Conservation (phyloP, 2,888 invertebrate species). For the Lordiphosa andalusiaca region DNA sequence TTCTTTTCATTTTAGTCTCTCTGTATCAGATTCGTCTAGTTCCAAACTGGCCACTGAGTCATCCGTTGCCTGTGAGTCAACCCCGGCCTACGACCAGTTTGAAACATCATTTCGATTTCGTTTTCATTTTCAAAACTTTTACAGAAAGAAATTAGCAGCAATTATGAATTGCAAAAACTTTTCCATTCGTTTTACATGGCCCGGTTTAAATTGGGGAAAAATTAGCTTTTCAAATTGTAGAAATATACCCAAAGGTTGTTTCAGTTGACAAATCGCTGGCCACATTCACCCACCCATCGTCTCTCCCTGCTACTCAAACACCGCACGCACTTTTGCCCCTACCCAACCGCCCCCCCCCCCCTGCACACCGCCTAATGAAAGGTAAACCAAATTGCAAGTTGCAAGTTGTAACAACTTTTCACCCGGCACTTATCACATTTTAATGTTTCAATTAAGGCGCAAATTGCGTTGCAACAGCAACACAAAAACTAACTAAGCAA, state of each 20-base stretch:
- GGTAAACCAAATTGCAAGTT: slow-evolving; percentile 33
- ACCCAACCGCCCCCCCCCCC: too few relatives aligned
- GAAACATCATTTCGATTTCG: too few relatives aligned
- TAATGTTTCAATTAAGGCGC: slow-evolving; percentile 78
- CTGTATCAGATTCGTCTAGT: slow-evolving; percentile 54
- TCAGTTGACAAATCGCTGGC: too few relatives aligned
- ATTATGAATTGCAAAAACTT: slow-evolving; percentile 16
- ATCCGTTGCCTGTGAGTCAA: slow-evolving; percentile 34
- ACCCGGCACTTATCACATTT: slow-evolving; percentile 79
- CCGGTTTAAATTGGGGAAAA: background rate
- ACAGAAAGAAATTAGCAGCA: too few relatives aligned
- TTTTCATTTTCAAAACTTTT: too few relatives aligned
- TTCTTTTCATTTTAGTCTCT: slow-evolving; percentile 12
- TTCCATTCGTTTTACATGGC: slow-evolving; percentile 18
- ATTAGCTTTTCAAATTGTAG: too few relatives aligned
- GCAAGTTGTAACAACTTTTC: slow-evolving; percentile 52
- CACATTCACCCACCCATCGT: too few relatives aligned
- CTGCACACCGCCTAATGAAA: slow-evolving; percentile 26
- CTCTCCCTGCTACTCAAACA: background rate
- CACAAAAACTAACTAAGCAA: slow-evolving; percentile 50
- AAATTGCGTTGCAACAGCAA: slow-evolving; percentile 62
- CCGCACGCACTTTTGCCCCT: background rate
- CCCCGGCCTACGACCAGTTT: background rate
- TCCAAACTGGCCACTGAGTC: slow-evolving; percentile 53
- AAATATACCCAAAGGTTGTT: too few relatives aligned